Conservation (phyloP, 2,888 invertebrate genomes). For the Xanthorhoe designata region DNA sequence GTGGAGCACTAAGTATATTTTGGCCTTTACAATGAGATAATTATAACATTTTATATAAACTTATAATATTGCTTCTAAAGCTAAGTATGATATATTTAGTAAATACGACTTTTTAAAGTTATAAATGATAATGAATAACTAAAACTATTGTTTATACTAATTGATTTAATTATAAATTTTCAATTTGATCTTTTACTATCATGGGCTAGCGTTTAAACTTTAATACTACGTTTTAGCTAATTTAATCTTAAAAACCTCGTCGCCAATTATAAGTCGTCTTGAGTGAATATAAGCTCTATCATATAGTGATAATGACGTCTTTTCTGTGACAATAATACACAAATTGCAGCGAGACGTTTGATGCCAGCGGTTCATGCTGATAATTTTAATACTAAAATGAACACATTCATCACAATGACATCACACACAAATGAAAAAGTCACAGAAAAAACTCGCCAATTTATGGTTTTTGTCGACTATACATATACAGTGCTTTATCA, state of each 20-base stretch:
- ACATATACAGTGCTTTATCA: no score
- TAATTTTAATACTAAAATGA: neutral
- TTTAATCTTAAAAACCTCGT: neutral
- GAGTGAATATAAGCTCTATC: conserved; percentile 9
- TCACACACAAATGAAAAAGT: no score
- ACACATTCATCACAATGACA: no score
- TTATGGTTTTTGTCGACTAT: no score
- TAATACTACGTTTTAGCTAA: neutral
- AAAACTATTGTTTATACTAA: neutral
- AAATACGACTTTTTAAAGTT: neutral
- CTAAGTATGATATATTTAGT: neutral
- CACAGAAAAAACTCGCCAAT: no score
- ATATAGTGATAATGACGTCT: conserved; percentile 86
- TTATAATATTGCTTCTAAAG: neutral
- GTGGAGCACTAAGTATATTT: conserved; percentile 21
- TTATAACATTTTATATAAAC: neutral
- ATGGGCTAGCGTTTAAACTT: neutral
- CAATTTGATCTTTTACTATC: neutral
- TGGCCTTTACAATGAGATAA: conserved; percentile 22
- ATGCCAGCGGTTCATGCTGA: neutral
- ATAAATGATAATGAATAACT: neutral
- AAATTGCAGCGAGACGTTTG: neutral
- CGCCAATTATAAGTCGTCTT: neutral
- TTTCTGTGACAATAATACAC: conserved; percentile 84
- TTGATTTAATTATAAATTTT: neutral